Evolutionary conservation across 2,888 invertebrate genomes (phyloP), one percentile per base, ranked within the genome.

Genomic region (Dysmachus trigonus): DNA sequence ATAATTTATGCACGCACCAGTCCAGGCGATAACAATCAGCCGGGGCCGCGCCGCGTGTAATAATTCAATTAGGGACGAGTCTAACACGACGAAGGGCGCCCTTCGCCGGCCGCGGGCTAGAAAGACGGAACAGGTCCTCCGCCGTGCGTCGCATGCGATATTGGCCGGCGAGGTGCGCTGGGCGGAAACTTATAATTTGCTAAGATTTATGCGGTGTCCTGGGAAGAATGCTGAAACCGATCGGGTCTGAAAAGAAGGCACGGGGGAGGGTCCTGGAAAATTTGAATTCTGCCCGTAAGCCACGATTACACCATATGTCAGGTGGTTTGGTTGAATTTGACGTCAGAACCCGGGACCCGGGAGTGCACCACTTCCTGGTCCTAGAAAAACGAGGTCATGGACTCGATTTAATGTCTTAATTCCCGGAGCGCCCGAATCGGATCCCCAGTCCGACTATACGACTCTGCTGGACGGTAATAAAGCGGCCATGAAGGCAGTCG

Each of bases 141-240:
- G 10, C 15, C 4, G 13, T 6, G 7, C 2, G 41, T n/a, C 7
- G 18, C 22, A 27, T 18, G 62, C 18, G 62, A 62, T 62, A 27
- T 27, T 22, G 7, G 7, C 62, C 62, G 62, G 27, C 62, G 62
- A 10, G 13, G 13, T 62, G 6, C 13, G 31, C 31, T 47, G 51
- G 79, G 47, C 79, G 79, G 79, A 79, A 79, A 79, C 79, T 79
- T 51, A 79, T 79, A 79, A 79, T 79, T 79, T 79, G 79, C 79
- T 1, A 30, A 53, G 79, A 79, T 79, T 79, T 79, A 79, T 79
- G 79, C 47, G n/a, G 7, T 51, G 79, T 79, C 79, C 62, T 51
- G 31, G 3, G 27, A 35, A 30, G 51, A 27, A 31, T 15, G n/a
- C 30, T 15, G 31, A n/a, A 10, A 51, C 13, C 79, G 8, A 53